These are phyloP conservation scores for Hepsetus odoe DNA, from an alignment of 2,113 vertebrate genomes.

Conservation along the genomic window DNA sequence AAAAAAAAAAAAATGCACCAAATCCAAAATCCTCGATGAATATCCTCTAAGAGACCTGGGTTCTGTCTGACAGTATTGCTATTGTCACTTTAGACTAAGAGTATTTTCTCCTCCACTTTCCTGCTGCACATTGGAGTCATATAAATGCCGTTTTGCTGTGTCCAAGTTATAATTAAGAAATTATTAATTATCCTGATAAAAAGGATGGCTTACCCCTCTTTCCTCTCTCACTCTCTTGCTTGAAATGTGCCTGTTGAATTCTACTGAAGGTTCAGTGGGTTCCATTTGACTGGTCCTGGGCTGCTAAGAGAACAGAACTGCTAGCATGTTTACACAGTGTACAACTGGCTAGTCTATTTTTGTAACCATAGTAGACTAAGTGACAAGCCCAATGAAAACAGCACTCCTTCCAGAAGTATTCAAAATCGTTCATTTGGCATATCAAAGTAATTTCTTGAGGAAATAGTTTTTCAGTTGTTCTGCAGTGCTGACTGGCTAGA, in stretches of 20 bases:
- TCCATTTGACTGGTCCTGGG: background rate
- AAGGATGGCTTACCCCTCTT: background rate
- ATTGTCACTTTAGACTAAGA: conserved; percentile 46
- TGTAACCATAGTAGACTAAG: background rate
- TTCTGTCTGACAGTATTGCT: conserved; percentile 40
- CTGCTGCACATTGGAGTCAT: conserved; percentile 14
- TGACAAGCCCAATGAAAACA: background rate
- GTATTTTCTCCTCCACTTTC: conserved; percentile 10
- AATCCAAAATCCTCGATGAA: background rate
- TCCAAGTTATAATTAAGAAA: no score
- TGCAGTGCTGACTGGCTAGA: background rate
- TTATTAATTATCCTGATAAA: no score
- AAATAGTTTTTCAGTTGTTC: background rate
- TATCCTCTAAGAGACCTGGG: background rate
- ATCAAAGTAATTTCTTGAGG: background rate
- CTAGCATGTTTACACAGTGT: background rate
- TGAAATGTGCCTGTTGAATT: background rate
- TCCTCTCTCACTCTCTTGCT: background rate
- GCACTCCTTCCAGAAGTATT: background rate
- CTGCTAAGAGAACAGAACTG: background rate
- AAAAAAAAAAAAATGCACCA: conserved; percentile 2
- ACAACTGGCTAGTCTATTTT: background rate
- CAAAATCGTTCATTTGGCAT: background rate
- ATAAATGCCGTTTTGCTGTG: background rate
- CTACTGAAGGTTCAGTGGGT: background rate